Evolutionary conservation across 92 coral and sea anemone genomes (phyloP), one percentile per base, ranked within the genome.

Genomic region (Umimayanthus kanabou): DNA sequence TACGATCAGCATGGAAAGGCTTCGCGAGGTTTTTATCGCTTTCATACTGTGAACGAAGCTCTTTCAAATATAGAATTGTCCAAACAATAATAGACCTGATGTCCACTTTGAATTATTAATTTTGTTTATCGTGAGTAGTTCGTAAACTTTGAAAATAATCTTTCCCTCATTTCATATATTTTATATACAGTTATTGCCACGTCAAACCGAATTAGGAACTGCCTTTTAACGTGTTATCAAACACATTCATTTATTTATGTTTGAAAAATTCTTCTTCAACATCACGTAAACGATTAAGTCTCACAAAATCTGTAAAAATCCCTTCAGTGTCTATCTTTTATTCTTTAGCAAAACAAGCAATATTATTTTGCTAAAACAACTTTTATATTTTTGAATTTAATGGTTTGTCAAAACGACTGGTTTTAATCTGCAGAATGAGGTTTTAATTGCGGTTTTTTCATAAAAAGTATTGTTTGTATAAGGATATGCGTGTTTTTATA

Each of bases 361-460:
- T 29, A 78, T 50, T 26, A 7, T 45, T 53, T 53, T 53, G 58
- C 16, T n/a, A 28, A 29, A 83, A 15, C 61, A 14, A 69, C 13
- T 70, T 64, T 47, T 20, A 81, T 23, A 6, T 42, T 37, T 58
- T 11, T 30, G 0, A 37, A 74, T 8, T 30, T 5, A 30, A 3
- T 37, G 55, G 49, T 26, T 47, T 83, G 67, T 70, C 67, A 71
- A 33, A 22, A 37, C 25, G 20, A 45, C 87, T 39, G 14, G 67
- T 82, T 42, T 39, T 65, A 66, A 66, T 66, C 57, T 39, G 14
- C 3, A 70, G 15, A 43, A 71, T 47, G 43, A 80, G 71, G 47
- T 14, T 28, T 57, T 70, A 43, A 26, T 83, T 70, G 87, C 78
- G 79, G 87, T 83, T 83, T 71, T 79, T 83, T 42, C 42, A 20